phyloP scores from a whole-genome alignment of 2,888 invertebrate genomes.

The Drosophila leonis region DNA sequence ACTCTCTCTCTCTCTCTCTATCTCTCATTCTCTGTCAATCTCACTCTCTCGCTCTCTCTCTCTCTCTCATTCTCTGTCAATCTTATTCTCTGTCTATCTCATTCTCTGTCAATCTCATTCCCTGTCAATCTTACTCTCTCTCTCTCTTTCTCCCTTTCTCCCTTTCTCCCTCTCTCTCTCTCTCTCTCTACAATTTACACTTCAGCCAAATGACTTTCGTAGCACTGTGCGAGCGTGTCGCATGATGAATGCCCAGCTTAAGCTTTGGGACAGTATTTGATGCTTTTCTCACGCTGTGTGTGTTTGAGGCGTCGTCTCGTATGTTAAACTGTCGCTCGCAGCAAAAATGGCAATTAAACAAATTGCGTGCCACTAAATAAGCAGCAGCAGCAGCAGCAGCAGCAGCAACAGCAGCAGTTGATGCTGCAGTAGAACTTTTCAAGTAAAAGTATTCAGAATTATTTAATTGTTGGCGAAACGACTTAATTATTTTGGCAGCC shows the following conservation, averaged over 20 bases:
- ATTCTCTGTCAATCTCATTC: too few relatives aligned
- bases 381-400: background rate
- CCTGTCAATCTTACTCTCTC: background rate
- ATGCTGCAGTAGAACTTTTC: conserved; percentile 33
- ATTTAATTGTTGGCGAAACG: conserved; percentile 85
- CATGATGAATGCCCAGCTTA: conserved; percentile 68
- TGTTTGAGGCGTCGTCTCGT: conserved; percentile 76
- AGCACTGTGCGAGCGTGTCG: conserved; percentile 44
- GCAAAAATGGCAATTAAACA: conserved; percentile 84
- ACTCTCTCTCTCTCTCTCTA: background rate
- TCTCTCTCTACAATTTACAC: background rate
- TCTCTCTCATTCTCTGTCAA: too few relatives aligned
- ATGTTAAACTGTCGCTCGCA: conserved; percentile 84
- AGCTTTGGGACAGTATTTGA: conserved; percentile 52
- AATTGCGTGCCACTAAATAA: conserved; percentile 74
- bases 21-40: too few relatives aligned
- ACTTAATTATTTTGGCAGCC: conserved; percentile 83
- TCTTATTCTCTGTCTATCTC: too few relatives aligned
- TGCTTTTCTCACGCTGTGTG: conserved; percentile 76
- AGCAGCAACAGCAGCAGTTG: background rate
- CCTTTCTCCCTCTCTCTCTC: background rate
- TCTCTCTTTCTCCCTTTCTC: background rate
- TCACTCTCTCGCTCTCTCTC: background rate
- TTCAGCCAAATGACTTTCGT: background rate
- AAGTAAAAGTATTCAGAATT: conserved; percentile 62